phyloP scores from a whole-genome alignment of 2,797 vertebrate genomes.

The Pampus argenteus region DNA sequence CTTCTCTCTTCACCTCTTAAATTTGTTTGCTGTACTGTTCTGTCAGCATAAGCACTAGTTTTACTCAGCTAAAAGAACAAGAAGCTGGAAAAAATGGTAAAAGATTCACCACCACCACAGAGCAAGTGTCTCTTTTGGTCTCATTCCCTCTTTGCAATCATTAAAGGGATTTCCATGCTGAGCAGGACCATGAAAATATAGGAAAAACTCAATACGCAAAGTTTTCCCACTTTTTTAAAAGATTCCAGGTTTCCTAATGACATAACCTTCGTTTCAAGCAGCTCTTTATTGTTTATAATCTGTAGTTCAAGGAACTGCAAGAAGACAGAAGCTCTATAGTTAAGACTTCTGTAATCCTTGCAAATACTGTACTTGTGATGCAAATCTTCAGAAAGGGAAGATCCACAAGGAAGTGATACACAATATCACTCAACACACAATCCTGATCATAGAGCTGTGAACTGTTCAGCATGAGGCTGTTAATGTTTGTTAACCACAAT shows the following conservation, averaged over 20 bases:
- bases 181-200: background rate
- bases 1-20: background rate
- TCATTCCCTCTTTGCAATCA: slow-evolving; percentile 2
- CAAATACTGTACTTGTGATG: slow-evolving; percentile 57
- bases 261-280: background rate
- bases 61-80: slow-evolving; percentile 16
- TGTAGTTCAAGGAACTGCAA: background rate
- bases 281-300: slow-evolving; percentile 1
- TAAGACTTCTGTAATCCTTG: slow-evolving; percentile 29
- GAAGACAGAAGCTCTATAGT: background rate
- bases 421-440: slow-evolving; percentile 1
- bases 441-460: slow-evolving; percentile 7
- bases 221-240: background rate
- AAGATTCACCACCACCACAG: slow-evolving; percentile 54
- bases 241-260: background rate
- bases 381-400: slow-evolving; percentile 49
- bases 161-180: slow-evolving; percentile 3
- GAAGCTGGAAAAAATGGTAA: slow-evolving; percentile 17
- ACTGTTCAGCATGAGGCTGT: slow-evolving; percentile 4
- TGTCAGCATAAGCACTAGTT: background rate
- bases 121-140: slow-evolving; percentile 11
- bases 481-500: slow-evolving; percentile 42
- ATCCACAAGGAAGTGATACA: slow-evolving; percentile 35
- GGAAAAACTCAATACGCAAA: too few relatives aligned
- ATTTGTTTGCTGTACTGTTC: background rate